phyloP scores from a whole-genome alignment of 2,888 invertebrate genomes.

The Ophioninae sp. region DNA sequence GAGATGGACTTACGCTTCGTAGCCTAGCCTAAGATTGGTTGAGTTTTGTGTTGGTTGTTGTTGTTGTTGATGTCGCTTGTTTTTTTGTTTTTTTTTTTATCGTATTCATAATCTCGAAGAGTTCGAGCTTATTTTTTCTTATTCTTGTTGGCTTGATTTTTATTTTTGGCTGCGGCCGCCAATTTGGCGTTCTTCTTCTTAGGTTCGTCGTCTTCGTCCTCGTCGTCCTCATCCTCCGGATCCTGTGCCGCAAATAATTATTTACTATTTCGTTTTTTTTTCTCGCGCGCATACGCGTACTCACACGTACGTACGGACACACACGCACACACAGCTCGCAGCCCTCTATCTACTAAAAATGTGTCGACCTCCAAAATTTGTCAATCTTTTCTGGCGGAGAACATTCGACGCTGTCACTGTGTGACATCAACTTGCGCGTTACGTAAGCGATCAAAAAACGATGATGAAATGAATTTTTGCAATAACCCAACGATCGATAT shows the following conservation, averaged over 20 bases:
- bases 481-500: not conserved
- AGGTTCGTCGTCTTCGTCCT: constrained; percentile 90
- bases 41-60: constrained; percentile 66
- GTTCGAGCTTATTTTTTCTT: constrained; percentile 79
- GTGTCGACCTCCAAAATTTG: constrained; percentile 9
- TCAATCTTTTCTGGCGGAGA: too few relatives aligned
- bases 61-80: constrained; percentile 32
- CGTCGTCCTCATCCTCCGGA: constrained; percentile 87
- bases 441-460: too few relatives aligned
- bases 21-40: constrained; percentile 78
- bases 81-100: constrained; percentile 41
- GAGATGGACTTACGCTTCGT: constrained; percentile 78
- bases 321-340: not conserved
- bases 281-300: not conserved
- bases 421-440: too few relatives aligned
- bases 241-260: constrained; percentile 81
- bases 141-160: constrained; percentile 82
- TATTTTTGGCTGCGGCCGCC: constrained; percentile 87
- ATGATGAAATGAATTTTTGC: not conserved
- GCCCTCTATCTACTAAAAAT: not conserved
- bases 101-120: constrained; percentile 17
- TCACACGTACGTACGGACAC: not conserved
- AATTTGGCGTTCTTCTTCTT: constrained; percentile 91
- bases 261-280: not conserved
- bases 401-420: too few relatives aligned